Conservation (phyloP, 2,797 vertebrate genomes). For the Spinibarbus caldwelli region DNA sequence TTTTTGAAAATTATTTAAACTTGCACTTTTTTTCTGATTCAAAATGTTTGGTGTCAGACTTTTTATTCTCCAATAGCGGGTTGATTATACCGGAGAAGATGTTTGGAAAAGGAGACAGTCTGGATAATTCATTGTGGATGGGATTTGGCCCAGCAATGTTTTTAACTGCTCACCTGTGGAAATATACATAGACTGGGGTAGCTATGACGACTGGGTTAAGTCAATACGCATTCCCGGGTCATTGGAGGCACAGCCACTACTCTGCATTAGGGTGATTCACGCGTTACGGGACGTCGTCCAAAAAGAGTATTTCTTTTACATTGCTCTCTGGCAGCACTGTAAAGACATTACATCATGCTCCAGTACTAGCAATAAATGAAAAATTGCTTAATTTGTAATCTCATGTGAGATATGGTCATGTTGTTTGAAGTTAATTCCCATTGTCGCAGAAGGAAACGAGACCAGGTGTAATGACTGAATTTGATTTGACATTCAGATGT, state of each 20-base stretch:
- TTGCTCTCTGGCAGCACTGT: not conserved
- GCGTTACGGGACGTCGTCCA: constrained; percentile 57
- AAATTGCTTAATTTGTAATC: not conserved
- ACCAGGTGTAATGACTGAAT: not conserved
- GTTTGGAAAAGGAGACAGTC: constrained; percentile 64
- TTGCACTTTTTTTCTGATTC: constrained; percentile 67
- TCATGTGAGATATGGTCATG: not conserved
- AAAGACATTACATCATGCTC: constrained; percentile 21
- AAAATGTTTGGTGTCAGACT: constrained; percentile 18
- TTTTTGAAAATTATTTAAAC: constrained; percentile 80
- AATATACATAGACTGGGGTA: constrained; percentile 64
- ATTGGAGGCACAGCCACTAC: constrained; percentile 62
- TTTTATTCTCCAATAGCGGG: constrained; percentile 42
- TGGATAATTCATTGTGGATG: constrained; percentile 68
- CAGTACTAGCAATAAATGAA: not conserved
- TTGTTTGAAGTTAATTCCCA: not conserved
- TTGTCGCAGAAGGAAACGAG: not conserved
- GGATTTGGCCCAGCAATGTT: constrained; percentile 46
- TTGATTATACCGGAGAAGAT: constrained; percentile 68
- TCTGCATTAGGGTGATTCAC: constrained; percentile 61
- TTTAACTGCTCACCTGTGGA: constrained; percentile 74
- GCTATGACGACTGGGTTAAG: constrained; percentile 66
- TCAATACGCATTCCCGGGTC: constrained; percentile 65
- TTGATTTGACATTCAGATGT: not conserved
- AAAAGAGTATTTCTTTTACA: constrained; percentile 49